A percentile compares a stretch with the other conserved stretches of the same genome.
Conservation (phyloP, 2,888 invertebrate genomes). For the Phrixothrix hirtus region DNA sequence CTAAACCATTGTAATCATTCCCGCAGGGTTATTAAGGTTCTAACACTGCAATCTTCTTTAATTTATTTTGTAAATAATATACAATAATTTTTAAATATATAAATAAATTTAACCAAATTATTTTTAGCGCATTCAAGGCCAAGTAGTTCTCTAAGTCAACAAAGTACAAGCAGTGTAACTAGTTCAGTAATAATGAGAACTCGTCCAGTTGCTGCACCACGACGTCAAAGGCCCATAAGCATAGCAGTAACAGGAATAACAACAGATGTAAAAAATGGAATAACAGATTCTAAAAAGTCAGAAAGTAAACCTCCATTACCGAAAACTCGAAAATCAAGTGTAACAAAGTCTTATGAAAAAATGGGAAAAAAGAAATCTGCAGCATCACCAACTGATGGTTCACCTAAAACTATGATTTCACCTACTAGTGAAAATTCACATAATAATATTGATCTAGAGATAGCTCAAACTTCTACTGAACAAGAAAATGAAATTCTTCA, state of each 20-base stretch:
- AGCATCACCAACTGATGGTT: slow-evolving; percentile 38
- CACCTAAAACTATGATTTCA: slow-evolving; percentile 37
- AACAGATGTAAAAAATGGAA: slow-evolving; percentile 42
- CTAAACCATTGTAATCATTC: slow-evolving; percentile 7
- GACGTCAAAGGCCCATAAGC: slow-evolving; percentile 78
- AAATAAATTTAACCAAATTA: too few relatives aligned
- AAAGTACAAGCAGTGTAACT: slow-evolving; percentile 65
- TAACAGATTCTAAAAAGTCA: slow-evolving; percentile 43
- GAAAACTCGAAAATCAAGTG: slow-evolving; percentile 52
- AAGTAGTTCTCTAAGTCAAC: slow-evolving; percentile 81
- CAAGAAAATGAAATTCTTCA: slow-evolving; percentile 12
- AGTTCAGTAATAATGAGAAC: slow-evolving; percentile 63
- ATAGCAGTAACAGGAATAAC: slow-evolving; percentile 85
- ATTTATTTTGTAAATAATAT: too few relatives aligned
- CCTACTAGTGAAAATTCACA: slow-evolving; percentile 35
- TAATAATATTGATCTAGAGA: slow-evolving; percentile 5
- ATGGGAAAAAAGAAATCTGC: slow-evolving; percentile 34
- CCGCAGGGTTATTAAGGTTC: too few relatives aligned
- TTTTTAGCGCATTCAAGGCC: slow-evolving; percentile 74
- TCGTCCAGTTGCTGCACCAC: slow-evolving; percentile 64
- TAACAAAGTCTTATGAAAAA: slow-evolving; percentile 41
- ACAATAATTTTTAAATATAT: too few relatives aligned
- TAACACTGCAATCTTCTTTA: too few relatives aligned
- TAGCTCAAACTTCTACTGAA: slow-evolving; percentile 10
- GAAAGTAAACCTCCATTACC: slow-evolving; percentile 60